Conservation (phyloP, 2,888 invertebrate species). For the Synanthedon tipuliformis region DNA sequence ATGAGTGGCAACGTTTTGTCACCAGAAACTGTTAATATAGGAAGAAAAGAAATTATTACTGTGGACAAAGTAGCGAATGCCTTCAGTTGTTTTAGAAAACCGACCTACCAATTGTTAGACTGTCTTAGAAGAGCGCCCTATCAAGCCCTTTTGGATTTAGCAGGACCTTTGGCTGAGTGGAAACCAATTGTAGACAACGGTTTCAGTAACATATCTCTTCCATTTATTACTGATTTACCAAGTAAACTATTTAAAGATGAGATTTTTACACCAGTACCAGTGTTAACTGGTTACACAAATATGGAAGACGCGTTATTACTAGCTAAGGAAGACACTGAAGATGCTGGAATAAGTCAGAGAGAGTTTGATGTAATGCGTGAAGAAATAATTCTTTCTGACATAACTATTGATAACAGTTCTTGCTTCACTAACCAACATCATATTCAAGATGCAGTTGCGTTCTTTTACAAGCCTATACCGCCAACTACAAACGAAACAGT, state of each 20-base stretch:
- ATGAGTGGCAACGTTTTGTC: slow-evolving; percentile 84
- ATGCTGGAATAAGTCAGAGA: slow-evolving; percentile 70
- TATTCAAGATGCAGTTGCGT: slow-evolving; percentile 78
- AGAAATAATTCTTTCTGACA: slow-evolving; percentile 73
- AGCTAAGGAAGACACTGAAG: slow-evolving; percentile 67
- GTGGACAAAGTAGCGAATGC: slow-evolving; percentile 74
- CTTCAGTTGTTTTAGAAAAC: slow-evolving; percentile 77
- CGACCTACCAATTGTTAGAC: slow-evolving; percentile 74
- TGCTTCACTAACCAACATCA: slow-evolving; percentile 74
- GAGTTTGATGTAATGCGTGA: slow-evolving; percentile 74
- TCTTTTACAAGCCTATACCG: slow-evolving; percentile 79
- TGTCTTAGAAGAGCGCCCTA: slow-evolving; percentile 76
- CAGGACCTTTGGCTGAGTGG: slow-evolving; percentile 74
- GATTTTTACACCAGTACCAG: slow-evolving; percentile 75
- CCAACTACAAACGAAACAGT: slow-evolving; percentile 72
- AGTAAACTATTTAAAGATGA: slow-evolving; percentile 72
- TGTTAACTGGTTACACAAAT: slow-evolving; percentile 82
- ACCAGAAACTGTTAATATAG: slow-evolving; percentile 72
- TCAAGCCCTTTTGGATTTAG: slow-evolving; percentile 71
- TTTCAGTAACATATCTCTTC: slow-evolving; percentile 73
- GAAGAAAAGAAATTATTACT: slow-evolving; percentile 71
- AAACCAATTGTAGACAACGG: slow-evolving; percentile 82
- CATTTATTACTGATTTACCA: slow-evolving; percentile 78
- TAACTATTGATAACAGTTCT: slow-evolving; percentile 68
- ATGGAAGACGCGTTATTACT: slow-evolving; percentile 83